Evolutionary conservation across 64 coral and sea anemone genomes (phyloP).

Genomic region (Stylophora pistillata): DNA sequence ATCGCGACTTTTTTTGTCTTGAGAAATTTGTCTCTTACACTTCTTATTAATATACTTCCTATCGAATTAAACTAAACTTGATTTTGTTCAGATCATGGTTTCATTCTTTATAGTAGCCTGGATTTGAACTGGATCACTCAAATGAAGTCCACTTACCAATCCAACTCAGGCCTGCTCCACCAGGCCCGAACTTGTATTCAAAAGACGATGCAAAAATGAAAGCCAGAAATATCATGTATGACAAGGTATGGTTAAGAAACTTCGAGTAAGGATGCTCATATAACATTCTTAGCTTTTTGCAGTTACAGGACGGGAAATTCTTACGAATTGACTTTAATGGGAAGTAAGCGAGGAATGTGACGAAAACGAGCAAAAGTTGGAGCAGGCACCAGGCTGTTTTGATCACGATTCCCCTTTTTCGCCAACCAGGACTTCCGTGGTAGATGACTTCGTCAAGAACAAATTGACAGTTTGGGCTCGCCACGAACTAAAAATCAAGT

Average conservation of each 20-base stretch:
- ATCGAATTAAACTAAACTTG: too few relatives aligned
- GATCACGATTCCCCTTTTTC: not conserved
- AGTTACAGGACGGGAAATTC: not conserved
- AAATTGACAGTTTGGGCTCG: not conserved
- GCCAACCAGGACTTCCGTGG: not conserved
- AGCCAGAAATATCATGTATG: conserved; percentile 7
- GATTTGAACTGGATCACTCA: not conserved
- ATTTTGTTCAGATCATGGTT: too few relatives aligned
- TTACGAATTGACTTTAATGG: not conserved
- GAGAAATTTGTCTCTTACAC: too few relatives aligned
- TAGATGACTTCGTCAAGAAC: not conserved
- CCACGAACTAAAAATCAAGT: not conserved
- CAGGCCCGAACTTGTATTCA: not conserved
- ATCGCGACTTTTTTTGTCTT: too few relatives aligned
- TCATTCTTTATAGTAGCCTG: not conserved
- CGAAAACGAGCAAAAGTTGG: not conserved
- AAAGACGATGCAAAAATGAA: not conserved
- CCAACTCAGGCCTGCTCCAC: not conserved
- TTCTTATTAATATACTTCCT: too few relatives aligned
- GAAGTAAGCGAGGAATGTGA: not conserved
- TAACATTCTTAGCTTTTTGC: not conserved
- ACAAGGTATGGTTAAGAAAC: conserved; percentile 30
- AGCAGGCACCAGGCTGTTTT: not conserved
- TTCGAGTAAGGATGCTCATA: conserved; percentile 22
- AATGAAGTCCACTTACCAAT: not conserved